phyloP scores from a whole-genome alignment of 2,888 invertebrate genomes.

The Lordiphosa andalusiaca region DNA sequence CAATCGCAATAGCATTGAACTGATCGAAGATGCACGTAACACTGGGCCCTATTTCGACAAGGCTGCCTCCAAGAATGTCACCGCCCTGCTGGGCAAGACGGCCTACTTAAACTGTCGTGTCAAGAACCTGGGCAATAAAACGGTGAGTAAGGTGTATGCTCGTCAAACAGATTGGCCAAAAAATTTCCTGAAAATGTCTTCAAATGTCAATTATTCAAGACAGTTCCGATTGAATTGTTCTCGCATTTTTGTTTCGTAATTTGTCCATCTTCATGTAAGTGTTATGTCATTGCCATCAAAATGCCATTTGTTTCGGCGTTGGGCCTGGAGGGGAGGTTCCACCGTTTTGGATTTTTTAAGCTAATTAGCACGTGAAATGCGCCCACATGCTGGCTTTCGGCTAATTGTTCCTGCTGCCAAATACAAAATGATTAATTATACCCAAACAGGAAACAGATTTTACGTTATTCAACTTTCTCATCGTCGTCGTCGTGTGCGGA shows the following conservation, averaged over 20 bases:
- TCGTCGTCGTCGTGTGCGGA: slow-evolving; percentile 54
- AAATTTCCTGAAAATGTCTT: not conserved
- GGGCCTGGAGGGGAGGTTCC: slow-evolving; percentile 23
- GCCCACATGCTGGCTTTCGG: slow-evolving; percentile 55
- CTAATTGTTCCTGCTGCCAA: slow-evolving; percentile 73
- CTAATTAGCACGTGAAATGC: slow-evolving; percentile 72
- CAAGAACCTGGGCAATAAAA: slow-evolving; percentile 94
- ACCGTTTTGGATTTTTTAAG: slow-evolving; percentile 39
- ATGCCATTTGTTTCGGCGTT: slow-evolving; percentile 47
- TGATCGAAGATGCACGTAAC: slow-evolving; percentile 81
- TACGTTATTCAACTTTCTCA: slow-evolving; percentile 66
- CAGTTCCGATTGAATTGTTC: no score
- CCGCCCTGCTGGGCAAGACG: slow-evolving; percentile 92
- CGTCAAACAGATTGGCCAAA: not conserved
- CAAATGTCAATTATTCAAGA: no score
- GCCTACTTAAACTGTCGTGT: slow-evolving; percentile 94
- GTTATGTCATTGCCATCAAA: slow-evolving; percentile 65
- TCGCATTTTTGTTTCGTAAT: not conserved
- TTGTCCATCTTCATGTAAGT: slow-evolving; percentile 44
- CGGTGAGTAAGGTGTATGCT: slow-evolving; percentile 84
- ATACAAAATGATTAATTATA: slow-evolving; percentile 73
- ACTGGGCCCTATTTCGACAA: slow-evolving; percentile 89
- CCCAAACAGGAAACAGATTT: slow-evolving; percentile 74
- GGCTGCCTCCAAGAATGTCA: slow-evolving; percentile 87
- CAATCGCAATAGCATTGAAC: slow-evolving; percentile 77